A percentile compares a stretch with the other conserved stretches of the same genome.
phyloP scores from a whole-genome alignment of 2,113 vertebrate species.

The Ursus arctos region DNA sequence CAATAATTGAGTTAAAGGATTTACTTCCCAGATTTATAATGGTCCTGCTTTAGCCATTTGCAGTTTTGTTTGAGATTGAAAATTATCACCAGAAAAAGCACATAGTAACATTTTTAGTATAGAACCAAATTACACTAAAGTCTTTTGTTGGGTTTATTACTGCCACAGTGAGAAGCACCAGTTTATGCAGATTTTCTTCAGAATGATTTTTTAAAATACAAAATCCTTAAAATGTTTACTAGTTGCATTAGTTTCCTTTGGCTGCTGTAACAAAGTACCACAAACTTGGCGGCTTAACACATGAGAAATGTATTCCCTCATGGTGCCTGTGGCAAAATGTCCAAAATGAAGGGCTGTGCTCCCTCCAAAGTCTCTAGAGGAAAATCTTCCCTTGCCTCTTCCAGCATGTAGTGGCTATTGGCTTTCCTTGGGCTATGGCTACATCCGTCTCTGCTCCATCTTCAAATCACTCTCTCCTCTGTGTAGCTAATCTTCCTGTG shows the following conservation, averaged over 20 bases:
- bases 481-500: background rate
- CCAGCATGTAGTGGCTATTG: background rate
- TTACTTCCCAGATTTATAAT: conserved; percentile 77
- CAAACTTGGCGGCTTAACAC: background rate
- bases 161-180: conserved; percentile 42
- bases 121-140: conserved; percentile 62
- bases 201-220: conserved; percentile 36
- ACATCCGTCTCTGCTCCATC: background rate
- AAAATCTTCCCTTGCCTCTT: background rate
- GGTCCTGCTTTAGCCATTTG: conserved; percentile 80
- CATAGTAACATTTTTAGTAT: conserved; percentile 63
- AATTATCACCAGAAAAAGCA: conserved; percentile 70
- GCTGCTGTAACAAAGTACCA: conserved; percentile 25
- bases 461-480: background rate
- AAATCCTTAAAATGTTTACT: conserved; percentile 18
- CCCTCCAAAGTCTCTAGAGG: background rate
- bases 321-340: background rate
- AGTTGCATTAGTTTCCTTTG: conserved; percentile 41
- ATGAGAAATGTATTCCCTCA: conserved; percentile 12
- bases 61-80: conserved; percentile 77
- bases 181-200: conserved; percentile 45
- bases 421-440: background rate
- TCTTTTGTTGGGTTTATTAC: conserved; percentile 37
- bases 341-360: background rate
- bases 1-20: conserved; percentile 80